Conservation (phyloP, 2,797 vertebrate species). For the Phrynocephalus guinanensis region DNA sequence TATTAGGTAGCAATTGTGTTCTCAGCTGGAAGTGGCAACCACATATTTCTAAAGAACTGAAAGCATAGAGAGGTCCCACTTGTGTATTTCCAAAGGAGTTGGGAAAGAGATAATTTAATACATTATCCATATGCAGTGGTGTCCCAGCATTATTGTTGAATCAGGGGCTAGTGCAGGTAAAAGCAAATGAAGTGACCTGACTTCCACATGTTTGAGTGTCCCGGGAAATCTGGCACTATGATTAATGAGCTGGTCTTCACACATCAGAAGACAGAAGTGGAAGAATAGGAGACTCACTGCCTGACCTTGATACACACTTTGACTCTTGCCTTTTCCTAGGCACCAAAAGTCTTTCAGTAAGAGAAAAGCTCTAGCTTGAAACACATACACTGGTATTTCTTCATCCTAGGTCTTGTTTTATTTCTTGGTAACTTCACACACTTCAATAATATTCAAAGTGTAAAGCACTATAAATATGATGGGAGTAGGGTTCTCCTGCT, state of each 20-base stretch:
- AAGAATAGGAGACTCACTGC: constrained; percentile 4
- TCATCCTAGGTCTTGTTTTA: background rate
- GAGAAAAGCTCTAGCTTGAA: background rate
- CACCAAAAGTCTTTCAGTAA: constrained; percentile 11
- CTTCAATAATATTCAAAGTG: fast-evolving
- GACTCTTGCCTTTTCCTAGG: background rate
- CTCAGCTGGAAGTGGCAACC: background rate
- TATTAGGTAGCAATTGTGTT: constrained; percentile 9
- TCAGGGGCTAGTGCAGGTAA: background rate
- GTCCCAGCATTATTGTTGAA: background rate
- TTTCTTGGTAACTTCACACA: constrained; percentile 21
- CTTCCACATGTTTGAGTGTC: background rate
- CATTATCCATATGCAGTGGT: background rate
- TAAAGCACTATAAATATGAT: constrained; percentile 10
- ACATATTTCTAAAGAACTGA: constrained; percentile 19
- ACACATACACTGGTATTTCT: fast-evolving
- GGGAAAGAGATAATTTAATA: constrained; percentile 11
- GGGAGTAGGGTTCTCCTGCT: background rate
- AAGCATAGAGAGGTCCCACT: background rate
- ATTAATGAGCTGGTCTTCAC: constrained; percentile 1
- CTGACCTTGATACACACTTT: background rate
- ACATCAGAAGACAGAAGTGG: fast-evolving
- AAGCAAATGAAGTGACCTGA: constrained; percentile 12
- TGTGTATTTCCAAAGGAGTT: background rate
- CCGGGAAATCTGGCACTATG: background rate